Conservation (phyloP, 2,113 vertebrate genomes). For the Glaucidium brasilianum region DNA sequence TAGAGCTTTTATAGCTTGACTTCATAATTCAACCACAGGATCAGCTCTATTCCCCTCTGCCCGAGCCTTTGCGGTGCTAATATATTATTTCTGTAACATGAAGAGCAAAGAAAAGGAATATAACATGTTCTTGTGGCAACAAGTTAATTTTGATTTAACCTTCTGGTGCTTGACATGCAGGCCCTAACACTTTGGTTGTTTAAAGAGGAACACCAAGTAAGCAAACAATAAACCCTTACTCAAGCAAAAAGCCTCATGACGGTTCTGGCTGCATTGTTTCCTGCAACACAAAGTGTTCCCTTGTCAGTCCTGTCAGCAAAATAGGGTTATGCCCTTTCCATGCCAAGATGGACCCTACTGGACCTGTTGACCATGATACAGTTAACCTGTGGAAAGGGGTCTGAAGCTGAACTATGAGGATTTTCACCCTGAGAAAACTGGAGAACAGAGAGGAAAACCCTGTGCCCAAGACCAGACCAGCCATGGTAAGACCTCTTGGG, state of each 20-base stretch:
- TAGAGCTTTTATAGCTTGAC: constrained; percentile 60
- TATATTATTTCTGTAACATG: constrained; percentile 56
- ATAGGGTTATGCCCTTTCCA: neutral
- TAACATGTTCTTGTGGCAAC: neutral
- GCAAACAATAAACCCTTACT: neutral
- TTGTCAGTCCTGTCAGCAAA: neutral
- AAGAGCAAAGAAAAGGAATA: constrained; percentile 1
- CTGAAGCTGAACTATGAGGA: neutral
- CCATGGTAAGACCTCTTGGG: neutral
- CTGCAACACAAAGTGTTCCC: neutral
- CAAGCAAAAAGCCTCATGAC: neutral
- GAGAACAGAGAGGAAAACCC: neutral
- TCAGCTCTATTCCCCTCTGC: constrained; percentile 39
- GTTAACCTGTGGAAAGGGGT: neutral
- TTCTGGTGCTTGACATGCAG: neutral
- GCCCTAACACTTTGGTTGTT: neutral
- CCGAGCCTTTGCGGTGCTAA: neutral
- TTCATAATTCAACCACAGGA: constrained; percentile 55
- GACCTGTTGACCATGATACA: neutral
- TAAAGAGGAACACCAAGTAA: neutral
- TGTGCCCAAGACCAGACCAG: neutral
- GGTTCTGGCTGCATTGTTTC: neutral
- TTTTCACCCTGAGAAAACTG: neutral
- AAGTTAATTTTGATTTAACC: neutral
- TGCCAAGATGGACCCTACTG: neutral